Evolutionary conservation across 2,797 vertebrate species (phyloP).

Genomic region (Brachymystax lenok): DNA sequence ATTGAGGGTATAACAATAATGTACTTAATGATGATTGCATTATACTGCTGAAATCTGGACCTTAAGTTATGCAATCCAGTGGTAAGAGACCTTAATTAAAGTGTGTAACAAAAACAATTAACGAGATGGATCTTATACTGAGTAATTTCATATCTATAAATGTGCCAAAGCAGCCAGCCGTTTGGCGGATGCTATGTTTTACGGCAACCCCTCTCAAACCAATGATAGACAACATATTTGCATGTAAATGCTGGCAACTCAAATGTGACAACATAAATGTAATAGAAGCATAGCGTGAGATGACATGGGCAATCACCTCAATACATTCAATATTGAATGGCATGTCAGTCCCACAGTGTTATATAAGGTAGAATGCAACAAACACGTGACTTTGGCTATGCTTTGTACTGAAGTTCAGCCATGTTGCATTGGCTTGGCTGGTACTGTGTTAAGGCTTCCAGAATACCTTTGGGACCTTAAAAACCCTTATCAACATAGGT

Average conservation of each 20-base stretch:
- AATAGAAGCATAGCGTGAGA: neutral
- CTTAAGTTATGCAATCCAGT: constrained; percentile 67
- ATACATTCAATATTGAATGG: neutral
- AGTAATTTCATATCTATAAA: constrained; percentile 61
- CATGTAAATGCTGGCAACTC: neutral
- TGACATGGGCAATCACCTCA: neutral
- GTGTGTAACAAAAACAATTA: constrained; percentile 55
- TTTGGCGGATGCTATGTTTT: neutral
- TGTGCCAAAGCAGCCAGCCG: constrained; percentile 23
- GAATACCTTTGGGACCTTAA: too few relatives aligned
- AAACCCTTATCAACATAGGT: too few relatives aligned
- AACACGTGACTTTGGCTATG: neutral
- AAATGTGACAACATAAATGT: neutral
- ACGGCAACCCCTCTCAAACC: neutral
- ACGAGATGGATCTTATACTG: constrained; percentile 41
- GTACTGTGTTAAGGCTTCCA: neutral
- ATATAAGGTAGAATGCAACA: neutral
- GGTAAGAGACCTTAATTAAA: constrained; percentile 71
- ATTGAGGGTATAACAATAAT: neutral
- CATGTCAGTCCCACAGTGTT: neutral
- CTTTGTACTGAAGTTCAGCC: neutral
- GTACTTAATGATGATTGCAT: neutral
- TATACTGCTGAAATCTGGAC: constrained; percentile 7
- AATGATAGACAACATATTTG: neutral
- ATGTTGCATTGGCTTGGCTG: neutral